These are phyloP conservation scores for Porites lobata DNA, from an alignment of 92 coral and sea anemone species.

Conservation along the genomic window DNA sequence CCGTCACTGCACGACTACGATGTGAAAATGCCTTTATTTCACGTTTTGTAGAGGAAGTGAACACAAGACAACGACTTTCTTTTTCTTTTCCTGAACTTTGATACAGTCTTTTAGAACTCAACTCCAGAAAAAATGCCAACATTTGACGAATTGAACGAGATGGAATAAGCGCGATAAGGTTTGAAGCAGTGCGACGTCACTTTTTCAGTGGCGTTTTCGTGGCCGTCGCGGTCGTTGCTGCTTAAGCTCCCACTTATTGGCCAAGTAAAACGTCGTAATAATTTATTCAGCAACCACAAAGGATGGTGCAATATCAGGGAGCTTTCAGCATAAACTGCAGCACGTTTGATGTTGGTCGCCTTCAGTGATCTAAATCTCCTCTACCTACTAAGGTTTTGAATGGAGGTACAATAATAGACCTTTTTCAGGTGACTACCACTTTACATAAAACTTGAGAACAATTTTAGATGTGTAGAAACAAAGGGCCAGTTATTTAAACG, in stretches of 20 bases:
- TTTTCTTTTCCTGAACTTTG: too few species aligned
- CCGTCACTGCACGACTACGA: too few species aligned
- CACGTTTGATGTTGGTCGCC: conserved; percentile 12
- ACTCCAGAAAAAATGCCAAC: too few species aligned
- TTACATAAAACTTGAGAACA: conserved; percentile 10
- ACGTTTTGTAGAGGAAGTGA: too few species aligned
- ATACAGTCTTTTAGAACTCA: too few species aligned
- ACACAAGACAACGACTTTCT: too few species aligned
- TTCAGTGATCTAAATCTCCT: conserved; percentile 6
- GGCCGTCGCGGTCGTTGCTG: not conserved
- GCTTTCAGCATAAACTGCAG: too few species aligned
- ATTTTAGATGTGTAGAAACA: conserved; percentile 4
- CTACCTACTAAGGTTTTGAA: not conserved
- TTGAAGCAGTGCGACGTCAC: too few species aligned
- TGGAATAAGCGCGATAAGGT: not conserved
- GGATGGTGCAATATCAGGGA: not conserved
- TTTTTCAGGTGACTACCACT: conserved; percentile 1
- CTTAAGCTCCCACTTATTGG: conserved; percentile 10
- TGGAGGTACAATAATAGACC: not conserved
- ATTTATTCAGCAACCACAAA: conserved; percentile 13
- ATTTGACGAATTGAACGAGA: conserved; percentile 13
- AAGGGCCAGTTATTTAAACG: conserved; percentile 9
- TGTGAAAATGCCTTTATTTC: too few species aligned
- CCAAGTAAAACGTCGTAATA: conserved; percentile 16
- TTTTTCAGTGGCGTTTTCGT: too few species aligned